A percentile compares a stretch with the other conserved stretches of the same genome.
phyloP scores from a whole-genome alignment of 2,797 vertebrate genomes.

The Acridotheres tristis region DNA sequence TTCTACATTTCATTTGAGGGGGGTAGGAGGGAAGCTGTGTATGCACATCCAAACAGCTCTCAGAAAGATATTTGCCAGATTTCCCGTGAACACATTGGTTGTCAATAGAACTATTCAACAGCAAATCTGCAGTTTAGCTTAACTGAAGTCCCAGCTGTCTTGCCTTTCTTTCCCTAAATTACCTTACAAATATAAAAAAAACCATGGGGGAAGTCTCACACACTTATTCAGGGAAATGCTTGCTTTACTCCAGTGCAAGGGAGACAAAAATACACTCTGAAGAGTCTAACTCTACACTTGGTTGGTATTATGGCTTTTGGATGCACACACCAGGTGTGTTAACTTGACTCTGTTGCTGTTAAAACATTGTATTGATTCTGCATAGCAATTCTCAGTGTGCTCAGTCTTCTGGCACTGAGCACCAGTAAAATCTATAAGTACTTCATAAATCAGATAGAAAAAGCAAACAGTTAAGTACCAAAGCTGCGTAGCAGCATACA shows the following conservation, averaged over 20 bases:
- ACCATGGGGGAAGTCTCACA: neutral
- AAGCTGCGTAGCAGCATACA: neutral
- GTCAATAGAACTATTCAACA: neutral
- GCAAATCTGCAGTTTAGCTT: neutral
- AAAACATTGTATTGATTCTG: neutral
- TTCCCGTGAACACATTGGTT: neutral
- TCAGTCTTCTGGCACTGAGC: neutral
- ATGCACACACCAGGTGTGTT: neutral
- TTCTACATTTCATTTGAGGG: neutral
- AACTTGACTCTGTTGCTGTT: neutral
- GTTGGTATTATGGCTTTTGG: neutral
- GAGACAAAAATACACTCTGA: neutral
- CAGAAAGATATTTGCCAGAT: neutral
- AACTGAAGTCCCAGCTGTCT: neutral
- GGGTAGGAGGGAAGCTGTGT: fast-evolving
- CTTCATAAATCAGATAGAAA: neutral
- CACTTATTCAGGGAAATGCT: neutral
- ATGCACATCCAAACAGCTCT: neutral
- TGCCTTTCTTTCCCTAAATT: neutral
- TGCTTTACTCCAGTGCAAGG: neutral
- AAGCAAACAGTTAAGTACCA: neutral
- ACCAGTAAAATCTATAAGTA: neutral
- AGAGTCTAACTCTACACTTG: neutral
- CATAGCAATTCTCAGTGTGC: neutral
- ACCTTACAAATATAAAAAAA: neutral